A percentile compares a stretch with the other conserved stretches of the same genome.
phyloP scores from a whole-genome alignment of 2,888 invertebrate genomes.

The Chloroclystis v-ata region DNA sequence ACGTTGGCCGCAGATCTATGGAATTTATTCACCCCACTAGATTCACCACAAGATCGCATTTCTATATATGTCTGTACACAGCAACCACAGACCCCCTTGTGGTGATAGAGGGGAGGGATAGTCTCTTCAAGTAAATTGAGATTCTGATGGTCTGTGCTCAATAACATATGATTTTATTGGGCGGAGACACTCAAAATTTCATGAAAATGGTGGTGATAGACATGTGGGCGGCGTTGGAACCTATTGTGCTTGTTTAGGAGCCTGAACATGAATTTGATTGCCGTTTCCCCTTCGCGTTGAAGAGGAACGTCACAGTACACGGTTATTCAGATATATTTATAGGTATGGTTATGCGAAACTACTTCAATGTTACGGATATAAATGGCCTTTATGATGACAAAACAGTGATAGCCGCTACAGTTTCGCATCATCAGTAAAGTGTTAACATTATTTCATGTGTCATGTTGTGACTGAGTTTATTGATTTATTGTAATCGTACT shows the following conservation, averaged over 20 bases:
- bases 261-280: neutral
- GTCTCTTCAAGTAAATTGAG: conserved; percentile 44
- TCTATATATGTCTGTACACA: conserved; percentile 52
- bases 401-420: too few relatives aligned
- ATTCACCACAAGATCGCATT: conserved; percentile 47
- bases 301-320: neutral
- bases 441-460: too few relatives aligned
- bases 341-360: too few relatives aligned
- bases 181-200: conserved; percentile 28
- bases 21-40: conserved; percentile 58
- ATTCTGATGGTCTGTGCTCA: conserved; percentile 31
- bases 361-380: too few relatives aligned
- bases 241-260: conserved; percentile 10
- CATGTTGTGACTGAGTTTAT: too few relatives aligned
- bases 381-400: too few relatives aligned
- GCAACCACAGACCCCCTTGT: conserved; percentile 23
- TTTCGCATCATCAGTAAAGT: too few relatives aligned
- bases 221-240: neutral
- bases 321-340: too few relatives aligned
- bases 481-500: too few relatives aligned
- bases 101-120: conserved; percentile 17
- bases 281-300: neutral
- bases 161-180: conserved; percentile 31
- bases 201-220: conserved; percentile 24
- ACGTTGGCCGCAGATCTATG: conserved; percentile 51